A percentile compares a stretch with the other conserved stretches of the same genome.
Evolutionary conservation across 2,113 vertebrate genomes (phyloP).

Genomic region (Cavia aperea): DNA sequence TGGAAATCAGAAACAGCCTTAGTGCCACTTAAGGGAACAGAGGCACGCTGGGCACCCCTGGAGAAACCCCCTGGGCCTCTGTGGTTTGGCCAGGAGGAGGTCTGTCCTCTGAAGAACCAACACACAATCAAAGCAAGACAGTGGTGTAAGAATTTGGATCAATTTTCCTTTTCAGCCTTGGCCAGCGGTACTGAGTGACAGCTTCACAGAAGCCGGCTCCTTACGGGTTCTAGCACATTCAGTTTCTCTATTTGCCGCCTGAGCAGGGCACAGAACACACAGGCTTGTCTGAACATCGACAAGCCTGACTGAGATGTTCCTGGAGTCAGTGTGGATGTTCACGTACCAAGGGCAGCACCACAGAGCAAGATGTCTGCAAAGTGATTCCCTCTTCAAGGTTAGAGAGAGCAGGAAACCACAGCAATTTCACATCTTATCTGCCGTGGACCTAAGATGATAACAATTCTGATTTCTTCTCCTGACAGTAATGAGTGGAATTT

Average conservation of each 20-base stretch:
- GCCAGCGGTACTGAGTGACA: background rate
- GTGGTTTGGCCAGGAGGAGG: background rate
- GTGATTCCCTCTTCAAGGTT: background rate
- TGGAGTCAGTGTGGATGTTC: background rate
- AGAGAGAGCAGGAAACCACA: background rate
- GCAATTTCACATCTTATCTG: background rate
- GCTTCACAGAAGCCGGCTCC: background rate
- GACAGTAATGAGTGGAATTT: background rate
- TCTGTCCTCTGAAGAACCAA: slow-evolving; percentile 11
- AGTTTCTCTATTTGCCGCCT: background rate
- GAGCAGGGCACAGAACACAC: background rate
- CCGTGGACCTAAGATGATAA: background rate
- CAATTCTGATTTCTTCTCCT: slow-evolving; percentile 10
- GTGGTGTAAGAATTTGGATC: background rate
- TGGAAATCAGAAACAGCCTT: slow-evolving; percentile 60
- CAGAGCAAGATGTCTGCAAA: background rate
- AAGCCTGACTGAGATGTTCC: background rate
- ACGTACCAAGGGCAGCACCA: background rate
- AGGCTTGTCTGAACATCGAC: background rate
- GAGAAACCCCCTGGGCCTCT: slow-evolving; percentile 19
- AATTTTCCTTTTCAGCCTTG: slow-evolving; percentile 3
- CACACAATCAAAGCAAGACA: background rate
- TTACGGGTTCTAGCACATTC: background rate
- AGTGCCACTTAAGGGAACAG: slow-evolving; percentile 3
- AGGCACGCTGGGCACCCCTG: background rate